These are phyloP conservation scores for Aphelenchoides bicaudatus DNA, from an alignment of 2,888 invertebrate genomes.

Conservation along the genomic window DNA sequence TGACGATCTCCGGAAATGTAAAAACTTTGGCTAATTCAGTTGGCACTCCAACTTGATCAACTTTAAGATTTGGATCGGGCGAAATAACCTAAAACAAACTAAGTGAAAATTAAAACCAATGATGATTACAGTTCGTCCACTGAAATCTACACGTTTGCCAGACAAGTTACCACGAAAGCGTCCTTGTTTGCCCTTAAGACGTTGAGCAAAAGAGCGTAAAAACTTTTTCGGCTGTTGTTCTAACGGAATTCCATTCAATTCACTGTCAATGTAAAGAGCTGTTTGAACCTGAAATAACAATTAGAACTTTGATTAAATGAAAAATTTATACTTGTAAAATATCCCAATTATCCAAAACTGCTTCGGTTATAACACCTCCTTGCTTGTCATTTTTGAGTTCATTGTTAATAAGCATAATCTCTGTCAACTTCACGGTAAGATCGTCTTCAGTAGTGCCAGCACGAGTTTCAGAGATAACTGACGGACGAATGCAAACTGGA, in stretches of 20 bases:
- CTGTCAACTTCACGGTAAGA: slow-evolving; percentile 91
- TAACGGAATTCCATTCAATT: slow-evolving; percentile 72
- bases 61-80: slow-evolving; percentile 94
- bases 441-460: slow-evolving; percentile 81
- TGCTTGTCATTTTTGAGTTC: slow-evolving; percentile 80
- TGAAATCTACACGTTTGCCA: slow-evolving; percentile 67
- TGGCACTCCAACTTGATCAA: slow-evolving; percentile 96
- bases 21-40: slow-evolving; percentile 87
- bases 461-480: slow-evolving; percentile 78
- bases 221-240: slow-evolving; percentile 62
- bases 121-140: slow-evolving; percentile 75
- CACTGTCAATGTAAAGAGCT: slow-evolving; percentile 92
- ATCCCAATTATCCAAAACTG: slow-evolving; percentile 75
- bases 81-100: slow-evolving; percentile 70
- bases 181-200: slow-evolving; percentile 81
- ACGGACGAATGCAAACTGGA: slow-evolving; percentile 92
- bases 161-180: slow-evolving; percentile 94
- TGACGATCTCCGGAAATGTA: slow-evolving; percentile 87
- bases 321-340: slow-evolving; percentile 65
- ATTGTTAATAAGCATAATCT: slow-evolving; percentile 90
- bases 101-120: not conserved
- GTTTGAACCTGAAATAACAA: slow-evolving; percentile 78
- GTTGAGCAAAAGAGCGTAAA: slow-evolving; percentile 79
- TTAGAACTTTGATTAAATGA: not conserved
- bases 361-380: slow-evolving; percentile 58